Evolutionary conservation across 2,797 vertebrate genomes (phyloP), one percentile per base, ranked within the genome.

Genomic region (Podarcis lilfordi): DNA sequence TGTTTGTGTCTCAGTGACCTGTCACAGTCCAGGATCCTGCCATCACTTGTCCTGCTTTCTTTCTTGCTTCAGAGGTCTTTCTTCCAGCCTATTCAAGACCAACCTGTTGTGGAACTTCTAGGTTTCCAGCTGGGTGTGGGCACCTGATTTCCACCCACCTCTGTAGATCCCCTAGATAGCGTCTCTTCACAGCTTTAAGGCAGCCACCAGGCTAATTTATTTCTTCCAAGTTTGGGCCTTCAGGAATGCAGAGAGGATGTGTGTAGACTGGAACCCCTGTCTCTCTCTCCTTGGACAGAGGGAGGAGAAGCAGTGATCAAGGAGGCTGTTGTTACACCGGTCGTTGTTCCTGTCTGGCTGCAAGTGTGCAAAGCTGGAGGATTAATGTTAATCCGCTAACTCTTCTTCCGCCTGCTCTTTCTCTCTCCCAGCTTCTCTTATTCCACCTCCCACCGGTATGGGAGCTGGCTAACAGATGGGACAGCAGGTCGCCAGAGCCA

Each of bases 1-100:
- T 17, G 2, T 68, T 35, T 19, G 25, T 23, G 19, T 89, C 0
- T 32, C n/a, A 45, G 74, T 69, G 91, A 11, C 25, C 19, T 89
- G 89, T 94, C 92, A 95, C 91, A 95, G 92, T 35, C 68, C 91
- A 0, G 5, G 78, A 15, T 25, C 85, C 77, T 80, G 3, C 85
- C 94, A 91, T 78, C 0, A 2, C 84, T 75, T 80, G 50, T 76
- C 61, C 21, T 64, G 17, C 61, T 64, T 64, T 23, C 61, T 85
- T 80, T 29, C 64, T 29, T 74, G 4, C 40, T 37, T 84, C 50
- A 55, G 50, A 55, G 50, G 50, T 84, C 59, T 35, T 32, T 3
- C 25, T 23, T 9, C 8, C 37, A 5, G 5, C 66, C 37, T 59
- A 8, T 25, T 2, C 13, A 50, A 74, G 37, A 76, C 72, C 68